Evolutionary conservation across 92 coral and sea anemone species (phyloP), one percentile per base, ranked within the genome.

Genomic region (Scolanthus callimorphus): DNA sequence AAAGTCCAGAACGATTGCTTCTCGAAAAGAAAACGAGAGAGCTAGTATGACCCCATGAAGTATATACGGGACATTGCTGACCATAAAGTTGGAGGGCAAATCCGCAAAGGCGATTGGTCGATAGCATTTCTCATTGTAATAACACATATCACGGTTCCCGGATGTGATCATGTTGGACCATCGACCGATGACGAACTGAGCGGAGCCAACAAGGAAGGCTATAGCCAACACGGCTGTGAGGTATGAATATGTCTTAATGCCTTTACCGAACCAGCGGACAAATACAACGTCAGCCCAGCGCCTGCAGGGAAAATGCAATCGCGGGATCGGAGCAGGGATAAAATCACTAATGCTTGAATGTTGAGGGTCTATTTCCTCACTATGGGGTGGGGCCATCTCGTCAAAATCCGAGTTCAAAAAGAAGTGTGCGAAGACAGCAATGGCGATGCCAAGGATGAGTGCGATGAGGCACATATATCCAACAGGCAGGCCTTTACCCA

Each of bases 61-160:
- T 9, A 85, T 68, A 51, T 88, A 91, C 0, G 96, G 85, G 1
- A 91, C 76, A 57, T 91, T 91, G 58, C 97, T 91, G 55, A 84
- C 66, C 84, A 91, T 76, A 62, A 91, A 76, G 58, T 91, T 91
- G 23, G 85, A 91, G 0, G 97, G 97, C 44, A 91, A 60, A 38
- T 91, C 96, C 1, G 88, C 80, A 47, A 76, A 27, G 17, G 97
- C 77, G 29, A 85, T 89, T 3, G 96, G 86, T 29, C 97, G 78
- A 76, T 91, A 91, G 50, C 96, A 91, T 23, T 79, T 68, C 52
- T 91, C 97, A 57, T 91, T 91, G 77, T 91, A 91, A 72, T 88
- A 91, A 63, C 97, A 91, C 17, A 79, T 62, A 41, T 91, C 97
- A 1, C 97, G 96, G 74, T 91, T 56, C 6, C 97, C 97, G n/a